Conservation (phyloP, 1,140 invertebrate species). For the Drosophila sechellia region DNA sequence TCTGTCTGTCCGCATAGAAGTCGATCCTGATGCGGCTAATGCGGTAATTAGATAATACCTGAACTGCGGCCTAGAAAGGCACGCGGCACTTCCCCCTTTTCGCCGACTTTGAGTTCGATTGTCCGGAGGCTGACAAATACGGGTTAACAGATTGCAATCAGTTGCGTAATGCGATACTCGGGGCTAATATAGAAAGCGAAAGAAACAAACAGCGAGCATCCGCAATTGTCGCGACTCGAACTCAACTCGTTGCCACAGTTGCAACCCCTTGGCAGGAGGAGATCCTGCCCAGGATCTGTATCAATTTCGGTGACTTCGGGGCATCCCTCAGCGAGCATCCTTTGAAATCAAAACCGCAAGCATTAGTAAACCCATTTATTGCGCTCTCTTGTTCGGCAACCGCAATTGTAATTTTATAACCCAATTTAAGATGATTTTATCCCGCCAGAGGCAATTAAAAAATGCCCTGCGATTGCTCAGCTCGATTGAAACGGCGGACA, state of each 20-base stretch:
- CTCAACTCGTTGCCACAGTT: slow-evolving; percentile 44
- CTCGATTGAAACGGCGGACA: slow-evolving; percentile 13
- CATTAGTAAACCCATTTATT: slow-evolving; percentile 71
- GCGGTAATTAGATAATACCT: slow-evolving; percentile 78
- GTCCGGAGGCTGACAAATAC: slow-evolving; percentile 36
- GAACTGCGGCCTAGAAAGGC: slow-evolving; percentile 26
- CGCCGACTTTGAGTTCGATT: slow-evolving; percentile 20
- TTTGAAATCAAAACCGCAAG: slow-evolving; percentile 72
- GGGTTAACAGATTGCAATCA: slow-evolving; percentile 74
- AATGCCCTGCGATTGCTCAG: slow-evolving; percentile 10
- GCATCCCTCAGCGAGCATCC: slow-evolving; percentile 67
- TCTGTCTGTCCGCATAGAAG: slow-evolving; percentile 19
- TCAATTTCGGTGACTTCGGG: slow-evolving; percentile 61
- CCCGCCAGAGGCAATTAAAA: slow-evolving; percentile 39
- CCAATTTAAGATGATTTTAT: slow-evolving; percentile 66
- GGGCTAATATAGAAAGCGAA: neutral
- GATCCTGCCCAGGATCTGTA: slow-evolving; percentile 47
- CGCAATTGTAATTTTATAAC: slow-evolving; percentile 79
- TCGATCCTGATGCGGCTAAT: slow-evolving; percentile 56
- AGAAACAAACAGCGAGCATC: slow-evolving; percentile 36
- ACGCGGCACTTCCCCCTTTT: slow-evolving; percentile 49
- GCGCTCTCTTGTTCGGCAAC: slow-evolving; percentile 47
- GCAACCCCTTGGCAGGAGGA: slow-evolving; percentile 58
- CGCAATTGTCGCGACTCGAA: slow-evolving; percentile 28
- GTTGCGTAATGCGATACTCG: slow-evolving; percentile 62